phyloP scores from a whole-genome alignment of 1,140 invertebrate genomes.

The Bombyx mandarina region DNA sequence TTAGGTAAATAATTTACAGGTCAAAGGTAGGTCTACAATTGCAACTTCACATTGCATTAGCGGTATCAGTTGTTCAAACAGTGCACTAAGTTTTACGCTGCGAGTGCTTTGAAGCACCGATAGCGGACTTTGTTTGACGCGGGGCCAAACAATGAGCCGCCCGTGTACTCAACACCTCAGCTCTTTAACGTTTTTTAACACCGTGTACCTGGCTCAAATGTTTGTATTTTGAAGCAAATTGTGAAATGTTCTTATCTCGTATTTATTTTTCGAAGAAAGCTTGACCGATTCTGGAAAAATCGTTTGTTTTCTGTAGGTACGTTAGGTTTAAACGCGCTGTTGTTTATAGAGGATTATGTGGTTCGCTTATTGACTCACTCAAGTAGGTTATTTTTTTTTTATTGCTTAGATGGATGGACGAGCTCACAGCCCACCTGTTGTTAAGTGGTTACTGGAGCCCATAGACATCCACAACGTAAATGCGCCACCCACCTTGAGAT shows the following conservation, averaged over 20 bases:
- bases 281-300: constrained; percentile 2
- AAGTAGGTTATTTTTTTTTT: too few relatives aligned
- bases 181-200: constrained; percentile 46
- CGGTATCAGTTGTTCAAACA: constrained; percentile 41
- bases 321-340: too few relatives aligned
- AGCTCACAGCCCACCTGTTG: too few relatives aligned
- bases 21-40: too few relatives aligned
- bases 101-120: constrained; percentile 49
- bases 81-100: constrained; percentile 11
- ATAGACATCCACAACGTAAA: too few relatives aligned
- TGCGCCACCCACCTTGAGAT: too few relatives aligned
- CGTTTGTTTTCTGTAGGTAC: not conserved
- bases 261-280: constrained; percentile 19
- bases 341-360: too few relatives aligned
- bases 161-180: constrained; percentile 44
- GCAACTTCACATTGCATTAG: constrained; percentile 24
- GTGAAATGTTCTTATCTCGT: constrained; percentile 23
- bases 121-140: constrained; percentile 36
- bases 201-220: constrained; percentile 24
- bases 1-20: too few relatives aligned
- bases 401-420: too few relatives aligned
- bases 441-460: too few relatives aligned
- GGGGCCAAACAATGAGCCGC: constrained; percentile 44
- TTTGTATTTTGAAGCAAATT: constrained; percentile 27
- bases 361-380: too few relatives aligned